Conservation (phyloP, 2,797 vertebrate species). For the Taenioides sp. region DNA sequence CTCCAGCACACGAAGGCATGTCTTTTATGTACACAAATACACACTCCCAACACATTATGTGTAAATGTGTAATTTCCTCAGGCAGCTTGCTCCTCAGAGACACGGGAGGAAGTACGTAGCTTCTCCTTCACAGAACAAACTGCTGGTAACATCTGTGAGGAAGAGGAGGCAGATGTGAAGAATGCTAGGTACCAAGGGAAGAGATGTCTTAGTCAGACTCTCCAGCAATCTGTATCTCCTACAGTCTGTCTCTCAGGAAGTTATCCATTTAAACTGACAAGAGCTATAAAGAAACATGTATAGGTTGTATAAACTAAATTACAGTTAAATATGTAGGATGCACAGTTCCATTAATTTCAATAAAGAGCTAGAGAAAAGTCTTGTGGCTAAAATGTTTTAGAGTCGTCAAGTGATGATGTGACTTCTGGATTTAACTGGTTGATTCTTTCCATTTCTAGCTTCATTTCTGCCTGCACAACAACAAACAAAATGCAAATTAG, state of each 20-base stretch:
- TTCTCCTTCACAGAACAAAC: slow-evolving; percentile 61
- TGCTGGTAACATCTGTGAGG: slow-evolving; percentile 71
- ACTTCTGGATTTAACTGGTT: too few species aligned
- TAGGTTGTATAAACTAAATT: neutral
- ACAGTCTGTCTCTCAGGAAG: slow-evolving; percentile 37
- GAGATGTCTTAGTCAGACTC: slow-evolving; percentile 44
- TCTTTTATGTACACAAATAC: slow-evolving; percentile 26
- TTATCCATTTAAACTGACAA: slow-evolving; percentile 4
- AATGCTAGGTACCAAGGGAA: slow-evolving; percentile 46
- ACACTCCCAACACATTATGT: slow-evolving; percentile 54
- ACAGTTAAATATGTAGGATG: neutral
- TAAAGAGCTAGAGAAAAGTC: too few species aligned
- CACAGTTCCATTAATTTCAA: too few species aligned
- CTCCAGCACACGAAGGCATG: slow-evolving; percentile 35
- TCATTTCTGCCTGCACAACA: too few species aligned
- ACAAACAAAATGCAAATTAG: neutral
- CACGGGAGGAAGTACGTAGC: slow-evolving; percentile 52
- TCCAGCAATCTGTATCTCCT: slow-evolving; percentile 52
- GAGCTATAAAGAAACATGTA: neutral
- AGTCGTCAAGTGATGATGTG: too few species aligned
- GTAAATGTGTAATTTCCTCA: slow-evolving; percentile 66
- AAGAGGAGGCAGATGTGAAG: slow-evolving; percentile 58
- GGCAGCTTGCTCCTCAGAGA: slow-evolving; percentile 53
- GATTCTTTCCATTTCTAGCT: too few species aligned
- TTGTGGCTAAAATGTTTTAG: too few species aligned